Percentiles rank a stretch among this genome's conserved stretches.
These are phyloP conservation scores for Dysmachus trigonus DNA, from an alignment of 2,888 invertebrate species.

Conservation along the genomic window DNA sequence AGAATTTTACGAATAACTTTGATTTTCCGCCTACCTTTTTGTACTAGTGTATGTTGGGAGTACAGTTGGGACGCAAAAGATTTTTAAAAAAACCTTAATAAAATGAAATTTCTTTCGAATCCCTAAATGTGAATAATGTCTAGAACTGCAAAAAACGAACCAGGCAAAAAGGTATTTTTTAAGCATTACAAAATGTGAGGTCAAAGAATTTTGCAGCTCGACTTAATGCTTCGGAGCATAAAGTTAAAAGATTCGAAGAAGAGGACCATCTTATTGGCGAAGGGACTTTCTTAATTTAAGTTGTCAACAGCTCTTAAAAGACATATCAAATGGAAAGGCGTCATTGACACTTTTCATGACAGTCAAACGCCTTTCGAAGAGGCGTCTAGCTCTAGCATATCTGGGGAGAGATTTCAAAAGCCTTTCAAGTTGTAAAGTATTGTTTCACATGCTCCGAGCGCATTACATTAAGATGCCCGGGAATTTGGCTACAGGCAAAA, in stretches of 20 bases:
- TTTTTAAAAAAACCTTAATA: not conserved
- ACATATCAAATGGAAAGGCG: not conserved
- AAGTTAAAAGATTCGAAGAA: not conserved
- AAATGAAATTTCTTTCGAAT: not conserved
- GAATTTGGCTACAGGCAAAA: not conserved
- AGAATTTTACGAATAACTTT: too few species aligned
- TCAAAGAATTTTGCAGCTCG: not conserved
- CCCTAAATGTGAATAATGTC: not conserved
- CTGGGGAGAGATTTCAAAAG: not conserved
- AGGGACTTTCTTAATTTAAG: not conserved
- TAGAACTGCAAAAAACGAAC: not conserved
- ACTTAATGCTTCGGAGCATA: not conserved
- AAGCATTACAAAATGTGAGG: not conserved
- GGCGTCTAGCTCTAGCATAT: not conserved
- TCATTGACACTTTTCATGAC: not conserved
- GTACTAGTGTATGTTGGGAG: too few species aligned
- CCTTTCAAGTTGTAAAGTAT: not conserved
- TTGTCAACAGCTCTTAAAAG: not conserved
- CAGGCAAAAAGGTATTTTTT: not conserved
- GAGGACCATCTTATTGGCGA: not conserved
- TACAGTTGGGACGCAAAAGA: not conserved
- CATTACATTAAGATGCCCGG: not conserved
- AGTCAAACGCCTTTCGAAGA: not conserved
- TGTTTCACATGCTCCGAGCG: not conserved
- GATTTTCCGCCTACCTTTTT: too few species aligned